These are phyloP conservation scores for Ornithorhynchus anatinus DNA, from an alignment of 2,113 vertebrate genomes.

Conservation along the genomic window DNA sequence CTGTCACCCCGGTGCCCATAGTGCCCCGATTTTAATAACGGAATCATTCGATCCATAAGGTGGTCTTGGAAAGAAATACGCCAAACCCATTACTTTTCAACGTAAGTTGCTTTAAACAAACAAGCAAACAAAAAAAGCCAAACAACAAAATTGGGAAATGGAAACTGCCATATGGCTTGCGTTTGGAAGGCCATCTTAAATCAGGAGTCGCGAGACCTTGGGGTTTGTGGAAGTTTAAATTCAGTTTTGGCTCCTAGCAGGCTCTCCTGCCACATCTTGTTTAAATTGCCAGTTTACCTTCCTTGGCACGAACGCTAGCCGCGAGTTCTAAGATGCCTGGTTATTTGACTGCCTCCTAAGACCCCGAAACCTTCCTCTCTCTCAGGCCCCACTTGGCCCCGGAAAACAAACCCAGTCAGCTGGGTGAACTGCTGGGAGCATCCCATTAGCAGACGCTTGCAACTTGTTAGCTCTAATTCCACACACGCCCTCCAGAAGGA, in stretches of 20 bases:
- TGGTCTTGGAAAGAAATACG: no score
- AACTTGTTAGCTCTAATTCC: conserved; percentile 1
- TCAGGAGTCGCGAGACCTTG: conserved; percentile 20
- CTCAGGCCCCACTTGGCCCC: no score
- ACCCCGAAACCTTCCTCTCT: no score
- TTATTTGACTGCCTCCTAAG: no score
- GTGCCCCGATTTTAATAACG: no score
- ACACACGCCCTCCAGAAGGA: conserved; percentile 28
- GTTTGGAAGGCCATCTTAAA: conserved; percentile 40
- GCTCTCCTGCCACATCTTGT: conserved; percentile 2
- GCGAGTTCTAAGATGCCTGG: conserved; percentile 9
- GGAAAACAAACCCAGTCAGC: no score
- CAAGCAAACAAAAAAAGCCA: no score
- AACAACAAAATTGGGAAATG: conserved; percentile 34
- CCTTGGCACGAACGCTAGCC: conserved; percentile 4
- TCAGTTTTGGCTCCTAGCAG: background rate
- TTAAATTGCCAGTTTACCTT: conserved; percentile 21
- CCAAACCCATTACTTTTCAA: no score
- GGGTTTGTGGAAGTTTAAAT: conserved; percentile 16
- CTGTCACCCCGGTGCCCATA: no score
- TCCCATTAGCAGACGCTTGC: conserved; percentile 6
- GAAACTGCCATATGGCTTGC: conserved; percentile 43
- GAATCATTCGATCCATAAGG: no score
- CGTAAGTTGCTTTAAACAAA: no score
- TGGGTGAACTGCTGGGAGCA: background rate